Evolutionary conservation across 2,113 vertebrate genomes (phyloP), one percentile per base, ranked within the genome.

Genomic region (Stictonetta naevosa): DNA sequence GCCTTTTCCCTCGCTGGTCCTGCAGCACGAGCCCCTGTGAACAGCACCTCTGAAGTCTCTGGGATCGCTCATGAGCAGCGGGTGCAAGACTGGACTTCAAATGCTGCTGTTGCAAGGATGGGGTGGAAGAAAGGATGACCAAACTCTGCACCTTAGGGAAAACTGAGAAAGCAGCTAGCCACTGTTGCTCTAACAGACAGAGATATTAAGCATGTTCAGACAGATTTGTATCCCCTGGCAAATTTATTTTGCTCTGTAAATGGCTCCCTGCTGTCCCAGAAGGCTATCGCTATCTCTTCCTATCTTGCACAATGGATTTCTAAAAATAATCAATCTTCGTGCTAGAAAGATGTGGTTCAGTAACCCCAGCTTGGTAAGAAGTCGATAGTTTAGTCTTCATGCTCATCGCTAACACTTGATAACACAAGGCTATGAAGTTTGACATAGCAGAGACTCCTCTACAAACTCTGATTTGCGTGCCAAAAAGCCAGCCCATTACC

Each of bases 381-480:
- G 71, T 93, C 77, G 48, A 8, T 83, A 58, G 74, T 58, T 92
- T 93, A 79, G 88, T 92, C 92, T 97, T 95, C 78, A 93, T 93
- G 94, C 88, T 94, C 73, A 69, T 67, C 95, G 55, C 64, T 78
- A n/a, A 1, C 64, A 79, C 84, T 82, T 91, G 93, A 88, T 94
- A 62, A 93, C 74, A 68, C 56, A 21, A 62, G 68, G 68, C 91
- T 93, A 55, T 96, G 40, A 91, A 93, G 85, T 94, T 96, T 86
- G 86, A 76, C 36, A 36, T 52, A 22, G 56, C 77, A 83, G 83
- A 91, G 84, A 95, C 72, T 96, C 94, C 90, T 88, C 92, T 60
- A 4, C 90, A 92, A 89, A 92, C 92, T 96, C 92, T 79, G 86
- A 95, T 97, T 94, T 94, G 68, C 93, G 97, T 95, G 72, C 95